Conservation (phyloP, 2,113 vertebrate species). For the Amblyornis subalaris region DNA sequence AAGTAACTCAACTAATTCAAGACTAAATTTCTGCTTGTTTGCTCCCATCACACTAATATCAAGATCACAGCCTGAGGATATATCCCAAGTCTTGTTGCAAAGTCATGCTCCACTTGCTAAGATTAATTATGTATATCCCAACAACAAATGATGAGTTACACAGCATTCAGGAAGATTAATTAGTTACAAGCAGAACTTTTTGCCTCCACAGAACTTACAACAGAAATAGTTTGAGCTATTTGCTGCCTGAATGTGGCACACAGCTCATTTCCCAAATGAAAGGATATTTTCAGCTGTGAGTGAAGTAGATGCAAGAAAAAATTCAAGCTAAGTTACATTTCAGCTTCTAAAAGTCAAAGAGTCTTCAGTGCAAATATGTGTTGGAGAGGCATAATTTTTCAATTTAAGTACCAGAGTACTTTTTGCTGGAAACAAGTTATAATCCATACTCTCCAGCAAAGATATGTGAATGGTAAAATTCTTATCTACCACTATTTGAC, state of each 20-base stretch:
- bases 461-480: neutral
- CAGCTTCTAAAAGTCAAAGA: neutral
- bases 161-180: neutral
- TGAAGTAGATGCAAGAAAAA: neutral
- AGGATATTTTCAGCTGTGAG: neutral
- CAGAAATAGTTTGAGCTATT: neutral
- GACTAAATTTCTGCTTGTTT: neutral
- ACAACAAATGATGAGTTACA: neutral
- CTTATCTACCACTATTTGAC: slow-evolving; percentile 33
- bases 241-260: neutral
- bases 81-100: neutral
- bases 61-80: neutral
- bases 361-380: neutral
- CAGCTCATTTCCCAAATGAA: neutral
- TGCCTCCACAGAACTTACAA: neutral
- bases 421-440: neutral
- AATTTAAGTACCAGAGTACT: neutral
- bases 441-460: neutral
- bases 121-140: neutral
- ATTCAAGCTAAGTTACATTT: neutral
- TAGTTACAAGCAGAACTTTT: neutral
- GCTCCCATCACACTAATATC: neutral
- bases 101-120: neutral
- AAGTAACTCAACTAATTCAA: neutral
- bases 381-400: neutral